Percentiles rank a stretch among this genome's conserved stretches.
These are phyloP conservation scores for Prunella strophiata DNA, from an alignment of 2,797 vertebrate species.

Conservation along the genomic window DNA sequence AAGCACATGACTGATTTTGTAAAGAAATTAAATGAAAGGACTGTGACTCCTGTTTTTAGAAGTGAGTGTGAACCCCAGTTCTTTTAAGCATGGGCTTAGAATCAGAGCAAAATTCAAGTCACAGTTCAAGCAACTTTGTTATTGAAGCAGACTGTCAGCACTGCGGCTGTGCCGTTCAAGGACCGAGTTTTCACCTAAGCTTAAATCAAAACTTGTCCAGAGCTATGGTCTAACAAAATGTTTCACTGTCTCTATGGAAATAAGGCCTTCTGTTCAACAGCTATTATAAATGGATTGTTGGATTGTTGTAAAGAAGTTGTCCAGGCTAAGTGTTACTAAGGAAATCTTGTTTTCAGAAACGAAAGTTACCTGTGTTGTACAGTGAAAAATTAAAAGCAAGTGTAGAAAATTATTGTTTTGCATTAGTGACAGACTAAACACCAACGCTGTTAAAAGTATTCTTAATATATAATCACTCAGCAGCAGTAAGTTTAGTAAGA, in stretches of 20 bases:
- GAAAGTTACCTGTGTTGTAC: slow-evolving; percentile 73
- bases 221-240: slow-evolving; percentile 69
- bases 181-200: slow-evolving; percentile 44
- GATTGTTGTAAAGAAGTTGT: slow-evolving; percentile 69
- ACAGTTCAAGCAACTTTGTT: not conserved
- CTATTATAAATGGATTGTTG: slow-evolving; percentile 66
- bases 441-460: not conserved
- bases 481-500: not conserved
- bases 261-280: slow-evolving; percentile 59
- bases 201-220: slow-evolving; percentile 57
- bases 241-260: slow-evolving; percentile 72
- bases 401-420: slow-evolving; percentile 64
- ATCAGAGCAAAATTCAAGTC: not conserved
- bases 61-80: fast-evolving
- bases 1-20: not conserved
- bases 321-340: slow-evolving; percentile 76
- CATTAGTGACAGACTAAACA: slow-evolving; percentile 35
- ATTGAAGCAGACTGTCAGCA: not conserved
- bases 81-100: not conserved
- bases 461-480: not conserved
- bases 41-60: not conserved
- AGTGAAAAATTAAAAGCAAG: slow-evolving; percentile 73
- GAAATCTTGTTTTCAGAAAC: slow-evolving; percentile 79
- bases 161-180: not conserved
- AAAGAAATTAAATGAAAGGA: not conserved